Percentiles rank a stretch among this genome's conserved stretches.
Conservation (phyloP, 2,888 invertebrate species). For the Xiphydria camelus region DNA sequence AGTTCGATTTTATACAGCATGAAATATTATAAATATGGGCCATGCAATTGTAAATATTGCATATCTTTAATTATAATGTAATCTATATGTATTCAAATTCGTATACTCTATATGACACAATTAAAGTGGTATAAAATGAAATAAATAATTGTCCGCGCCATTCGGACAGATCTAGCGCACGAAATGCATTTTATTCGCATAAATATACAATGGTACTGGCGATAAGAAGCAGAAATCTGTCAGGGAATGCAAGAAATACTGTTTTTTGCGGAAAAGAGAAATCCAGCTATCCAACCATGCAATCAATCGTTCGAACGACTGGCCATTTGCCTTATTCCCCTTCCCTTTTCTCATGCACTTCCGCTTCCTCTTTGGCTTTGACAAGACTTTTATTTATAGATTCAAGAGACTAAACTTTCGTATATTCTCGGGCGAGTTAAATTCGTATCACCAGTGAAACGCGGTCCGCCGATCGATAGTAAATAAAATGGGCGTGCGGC, state of each 20-base stretch:
- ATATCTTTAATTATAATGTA: too few species aligned
- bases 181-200: too few species aligned
- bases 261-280: background rate
- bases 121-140: background rate
- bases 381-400: conserved; percentile 37
- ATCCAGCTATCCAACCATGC: too few species aligned
- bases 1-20: background rate
- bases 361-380: conserved; percentile 36
- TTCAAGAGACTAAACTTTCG: conserved; percentile 7
- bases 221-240: too few species aligned
- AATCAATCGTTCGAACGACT: background rate
- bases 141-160: background rate
- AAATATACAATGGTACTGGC: too few species aligned
- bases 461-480: too few species aligned
- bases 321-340: conserved; percentile 22
- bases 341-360: conserved; percentile 24
- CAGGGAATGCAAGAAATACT: background rate
- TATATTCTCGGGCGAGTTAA: too few species aligned
- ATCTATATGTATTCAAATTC: too few species aligned
- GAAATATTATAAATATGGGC: background rate
- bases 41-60: background rate
- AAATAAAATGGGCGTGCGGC: too few species aligned
- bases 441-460: too few species aligned
- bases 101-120: too few species aligned
- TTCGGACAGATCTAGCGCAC: background rate